These are phyloP conservation scores for Amia ocellicauda DNA, from an alignment of 2,113 vertebrate genomes.

Conservation along the genomic window DNA sequence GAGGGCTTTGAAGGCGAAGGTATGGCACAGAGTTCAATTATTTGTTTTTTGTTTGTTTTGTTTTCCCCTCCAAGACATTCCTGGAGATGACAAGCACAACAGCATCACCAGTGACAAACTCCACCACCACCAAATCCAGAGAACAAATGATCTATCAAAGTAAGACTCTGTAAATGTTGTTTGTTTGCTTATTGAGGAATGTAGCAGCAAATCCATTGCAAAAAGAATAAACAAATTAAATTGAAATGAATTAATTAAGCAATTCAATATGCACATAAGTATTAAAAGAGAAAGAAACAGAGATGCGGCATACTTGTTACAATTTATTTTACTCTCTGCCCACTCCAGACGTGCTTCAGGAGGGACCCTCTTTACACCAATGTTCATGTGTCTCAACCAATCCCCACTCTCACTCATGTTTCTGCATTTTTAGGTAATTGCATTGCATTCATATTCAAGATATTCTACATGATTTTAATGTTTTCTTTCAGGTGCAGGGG, in stretches of 20 bases:
- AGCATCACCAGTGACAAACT: conserved; percentile 44
- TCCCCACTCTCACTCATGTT: neutral
- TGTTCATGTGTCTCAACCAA: conserved; percentile 1
- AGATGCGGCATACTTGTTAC: conserved; percentile 22
- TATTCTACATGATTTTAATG: no score
- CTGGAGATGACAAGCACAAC: conserved; percentile 65
- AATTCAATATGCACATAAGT: neutral
- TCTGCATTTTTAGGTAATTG: neutral
- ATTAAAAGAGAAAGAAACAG: neutral
- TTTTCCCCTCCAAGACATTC: conserved; percentile 46
- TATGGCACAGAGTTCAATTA: neutral
- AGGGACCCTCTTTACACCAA: neutral
- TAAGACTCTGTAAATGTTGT: conserved; percentile 33
- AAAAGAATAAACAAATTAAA: no score
- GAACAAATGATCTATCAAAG: conserved; percentile 70
- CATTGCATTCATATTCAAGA: no score
- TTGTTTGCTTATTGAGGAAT: neutral
- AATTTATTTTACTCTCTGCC: neutral
- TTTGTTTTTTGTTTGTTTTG: conserved; percentile 13
- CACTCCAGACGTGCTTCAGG: no score
- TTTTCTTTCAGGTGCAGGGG: conserved; percentile 81
- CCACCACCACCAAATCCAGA: conserved; percentile 51
- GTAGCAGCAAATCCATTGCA: no score
- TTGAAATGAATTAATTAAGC: no score
- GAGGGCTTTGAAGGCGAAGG: no score